phyloP scores from a whole-genome alignment of 2,113 vertebrate species.

The Anser brachyrhynchus region DNA sequence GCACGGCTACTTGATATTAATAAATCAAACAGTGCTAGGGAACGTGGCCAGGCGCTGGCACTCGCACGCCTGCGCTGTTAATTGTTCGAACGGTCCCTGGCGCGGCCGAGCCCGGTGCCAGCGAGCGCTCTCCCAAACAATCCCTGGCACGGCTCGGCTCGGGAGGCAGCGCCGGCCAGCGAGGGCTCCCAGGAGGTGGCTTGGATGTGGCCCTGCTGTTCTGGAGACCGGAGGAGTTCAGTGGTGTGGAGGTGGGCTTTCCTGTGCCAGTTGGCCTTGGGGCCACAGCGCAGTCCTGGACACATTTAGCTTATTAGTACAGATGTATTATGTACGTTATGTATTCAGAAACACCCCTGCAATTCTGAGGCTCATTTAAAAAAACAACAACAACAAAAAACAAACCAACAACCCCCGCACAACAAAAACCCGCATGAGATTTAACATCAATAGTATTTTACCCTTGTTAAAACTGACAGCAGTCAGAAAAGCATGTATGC shows the following conservation, averaged over 20 bases:
- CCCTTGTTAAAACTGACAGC: conserved; percentile 63
- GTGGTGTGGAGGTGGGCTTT: conserved; percentile 36
- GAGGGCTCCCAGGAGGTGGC: conserved; percentile 41
- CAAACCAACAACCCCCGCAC: neutral
- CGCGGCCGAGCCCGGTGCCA: neutral
- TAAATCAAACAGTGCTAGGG: conserved; percentile 33
- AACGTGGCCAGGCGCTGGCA: conserved; percentile 42
- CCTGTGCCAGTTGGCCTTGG: conserved; percentile 43
- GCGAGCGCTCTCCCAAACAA: conserved; percentile 1
- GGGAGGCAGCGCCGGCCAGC: neutral
- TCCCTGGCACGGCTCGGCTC: accelerated
- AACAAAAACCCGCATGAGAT: conserved; percentile 44
- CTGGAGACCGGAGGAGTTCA: conserved; percentile 8
- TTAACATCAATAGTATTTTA: conserved; percentile 67
- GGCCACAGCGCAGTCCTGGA: neutral
- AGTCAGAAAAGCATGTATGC: conserved; percentile 59
- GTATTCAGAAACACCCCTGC: conserved; percentile 26
- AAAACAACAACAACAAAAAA: neutral
- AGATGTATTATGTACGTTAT: conserved; percentile 32
- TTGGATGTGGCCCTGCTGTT: conserved; percentile 46
- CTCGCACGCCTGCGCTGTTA: neutral
- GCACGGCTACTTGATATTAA: conserved; percentile 59
- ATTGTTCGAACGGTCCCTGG: conserved; percentile 33
- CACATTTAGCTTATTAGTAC: conserved; percentile 33
- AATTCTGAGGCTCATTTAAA: conserved; percentile 7